Evolutionary conservation across 2,113 vertebrate species (phyloP).

Genomic region (Nannobrachium achirus): DNA sequence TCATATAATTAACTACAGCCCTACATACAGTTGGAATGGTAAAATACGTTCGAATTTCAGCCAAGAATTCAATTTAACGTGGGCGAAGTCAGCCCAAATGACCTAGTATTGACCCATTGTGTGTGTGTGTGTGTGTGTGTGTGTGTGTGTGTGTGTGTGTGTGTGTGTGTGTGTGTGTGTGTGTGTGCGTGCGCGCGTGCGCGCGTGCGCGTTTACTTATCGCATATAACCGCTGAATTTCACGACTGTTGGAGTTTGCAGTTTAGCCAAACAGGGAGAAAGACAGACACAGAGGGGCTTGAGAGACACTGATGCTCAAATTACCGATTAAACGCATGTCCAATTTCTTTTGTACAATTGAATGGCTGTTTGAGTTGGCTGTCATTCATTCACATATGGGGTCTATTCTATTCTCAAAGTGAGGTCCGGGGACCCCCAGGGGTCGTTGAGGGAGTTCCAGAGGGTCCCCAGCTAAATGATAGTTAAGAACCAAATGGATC

Average conservation of each 20-base stretch:
- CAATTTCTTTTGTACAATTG: too few species aligned
- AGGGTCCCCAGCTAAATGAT: too few species aligned
- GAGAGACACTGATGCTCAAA: neutral
- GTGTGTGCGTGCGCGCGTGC: neutral
- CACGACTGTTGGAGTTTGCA: conserved; percentile 56
- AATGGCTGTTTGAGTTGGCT: too few species aligned
- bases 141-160: conserved; percentile 9
- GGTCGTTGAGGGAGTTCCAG: too few species aligned
- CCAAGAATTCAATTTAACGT: too few species aligned
- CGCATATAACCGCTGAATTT: conserved; percentile 64
- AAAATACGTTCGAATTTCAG: too few species aligned
- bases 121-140: conserved; percentile 6
- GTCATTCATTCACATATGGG: neutral
- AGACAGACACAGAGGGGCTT: neutral
- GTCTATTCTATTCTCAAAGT: too few species aligned
- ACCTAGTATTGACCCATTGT: neutral
- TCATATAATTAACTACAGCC: too few species aligned
- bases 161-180: conserved; percentile 2
- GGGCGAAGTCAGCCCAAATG: neutral
- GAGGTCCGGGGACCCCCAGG: too few species aligned
- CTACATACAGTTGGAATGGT: too few species aligned
- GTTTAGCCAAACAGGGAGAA: conserved; percentile 46
- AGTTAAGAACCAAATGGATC: too few species aligned
- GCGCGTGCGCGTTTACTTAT: conserved; percentile 8
- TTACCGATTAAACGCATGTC: too few species aligned